These are phyloP conservation scores for Drosophila villosipedis DNA, from an alignment of 2,888 invertebrate genomes.

Conservation along the genomic window DNA sequence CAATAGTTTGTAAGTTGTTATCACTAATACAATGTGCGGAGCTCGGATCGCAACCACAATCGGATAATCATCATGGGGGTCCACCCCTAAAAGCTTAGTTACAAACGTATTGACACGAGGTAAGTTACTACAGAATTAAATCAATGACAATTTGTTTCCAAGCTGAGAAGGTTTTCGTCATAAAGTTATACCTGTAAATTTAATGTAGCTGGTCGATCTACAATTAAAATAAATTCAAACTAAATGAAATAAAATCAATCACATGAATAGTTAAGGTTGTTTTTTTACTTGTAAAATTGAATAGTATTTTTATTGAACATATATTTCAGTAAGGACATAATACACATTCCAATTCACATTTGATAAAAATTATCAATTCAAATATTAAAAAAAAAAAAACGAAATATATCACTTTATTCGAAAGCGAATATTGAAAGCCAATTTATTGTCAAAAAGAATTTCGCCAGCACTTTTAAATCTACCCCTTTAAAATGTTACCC, in stretches of 20 bases:
- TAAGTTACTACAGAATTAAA: neutral
- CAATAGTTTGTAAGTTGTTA: slow-evolving; percentile 57
- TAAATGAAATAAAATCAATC: neutral
- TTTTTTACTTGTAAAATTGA: no score
- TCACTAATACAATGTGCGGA: slow-evolving; percentile 56
- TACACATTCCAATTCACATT: neutral
- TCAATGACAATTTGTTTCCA: neutral
- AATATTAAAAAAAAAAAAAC: neutral
- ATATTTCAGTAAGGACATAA: neutral
- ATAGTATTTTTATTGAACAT: neutral
- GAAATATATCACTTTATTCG: neutral
- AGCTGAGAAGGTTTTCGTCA: neutral
- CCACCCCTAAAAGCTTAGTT: neutral
- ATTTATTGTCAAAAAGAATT: neutral
- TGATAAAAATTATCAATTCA: neutral
- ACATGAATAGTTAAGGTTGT: neutral
- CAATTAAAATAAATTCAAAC: neutral
- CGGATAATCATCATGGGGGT: slow-evolving; percentile 38
- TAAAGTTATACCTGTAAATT: neutral
- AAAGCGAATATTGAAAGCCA: neutral
- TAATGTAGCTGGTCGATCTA: neutral
- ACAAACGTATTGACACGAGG: neutral
- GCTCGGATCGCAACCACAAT: slow-evolving; percentile 17
- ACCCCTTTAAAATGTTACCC: slow-evolving; percentile 2
- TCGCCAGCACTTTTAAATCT: slow-evolving; percentile 2